Percentiles rank a stretch among this genome's conserved stretches.
phyloP scores from a whole-genome alignment of 1,140 invertebrate genomes.

The Drosophila watanabei region DNA sequence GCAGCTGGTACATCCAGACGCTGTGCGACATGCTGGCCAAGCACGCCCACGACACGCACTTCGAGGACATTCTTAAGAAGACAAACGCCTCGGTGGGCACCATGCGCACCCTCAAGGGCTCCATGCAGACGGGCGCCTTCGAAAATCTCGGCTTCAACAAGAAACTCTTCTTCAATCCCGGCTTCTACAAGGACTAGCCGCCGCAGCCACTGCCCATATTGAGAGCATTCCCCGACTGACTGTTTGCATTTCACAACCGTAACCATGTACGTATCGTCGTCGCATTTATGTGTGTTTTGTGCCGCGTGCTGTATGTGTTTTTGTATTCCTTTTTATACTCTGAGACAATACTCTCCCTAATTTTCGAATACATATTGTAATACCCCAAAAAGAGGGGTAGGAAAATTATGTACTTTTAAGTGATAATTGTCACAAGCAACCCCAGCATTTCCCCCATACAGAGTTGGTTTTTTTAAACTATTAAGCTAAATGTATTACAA shows the following conservation, averaged over 20 bases:
- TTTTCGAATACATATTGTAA: constrained; percentile 7
- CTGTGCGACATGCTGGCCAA: constrained; percentile 91
- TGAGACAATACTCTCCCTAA: constrained; percentile 30
- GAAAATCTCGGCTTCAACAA: constrained; percentile 71
- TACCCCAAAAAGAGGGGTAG: constrained; percentile 11
- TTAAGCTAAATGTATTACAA: not conserved
- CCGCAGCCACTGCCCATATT: constrained; percentile 20
- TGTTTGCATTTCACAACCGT: constrained; percentile 49
- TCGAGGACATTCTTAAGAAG: constrained; percentile 89
- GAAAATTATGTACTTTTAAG: constrained; percentile 10
- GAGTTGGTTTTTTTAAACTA: not conserved
- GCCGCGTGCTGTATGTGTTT: constrained; percentile 20
- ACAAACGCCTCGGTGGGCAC: constrained; percentile 79
- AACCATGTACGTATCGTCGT: constrained; percentile 31
- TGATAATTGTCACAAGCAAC: constrained; percentile 1
- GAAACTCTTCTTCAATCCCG: constrained; percentile 79
- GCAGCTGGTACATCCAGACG: constrained; percentile 92
- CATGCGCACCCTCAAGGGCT: constrained; percentile 14
- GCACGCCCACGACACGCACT: constrained; percentile 88
- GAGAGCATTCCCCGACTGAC: constrained; percentile 60
- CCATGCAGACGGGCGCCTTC: constrained; percentile 63
- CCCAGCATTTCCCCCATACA: not conserved
- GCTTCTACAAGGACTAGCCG: constrained; percentile 38
- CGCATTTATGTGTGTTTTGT: constrained; percentile 41
- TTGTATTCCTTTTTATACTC: constrained; percentile 18